Evolutionary conservation across 2,113 vertebrate genomes (phyloP).

Genomic region (Hoplias malabaricus): DNA sequence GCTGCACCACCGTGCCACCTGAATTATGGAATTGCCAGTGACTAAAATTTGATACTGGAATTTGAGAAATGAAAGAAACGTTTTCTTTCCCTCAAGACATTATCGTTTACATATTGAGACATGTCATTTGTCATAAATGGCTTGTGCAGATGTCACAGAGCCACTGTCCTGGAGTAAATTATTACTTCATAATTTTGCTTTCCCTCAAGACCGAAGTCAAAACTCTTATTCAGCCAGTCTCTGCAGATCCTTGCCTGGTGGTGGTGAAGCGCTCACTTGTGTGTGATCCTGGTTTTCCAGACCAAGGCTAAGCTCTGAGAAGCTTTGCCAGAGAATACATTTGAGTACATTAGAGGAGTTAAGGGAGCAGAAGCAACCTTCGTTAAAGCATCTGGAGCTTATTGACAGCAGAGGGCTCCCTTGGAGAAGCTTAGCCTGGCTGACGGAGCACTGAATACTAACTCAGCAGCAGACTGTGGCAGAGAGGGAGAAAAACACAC

Average conservation of each 20-base stretch:
- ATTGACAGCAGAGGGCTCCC: slow-evolving; percentile 69
- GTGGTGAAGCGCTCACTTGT: background rate
- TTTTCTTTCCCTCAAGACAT: no score
- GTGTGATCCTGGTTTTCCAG: slow-evolving; percentile 28
- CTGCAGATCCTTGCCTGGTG: background rate
- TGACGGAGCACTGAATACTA: slow-evolving; percentile 51
- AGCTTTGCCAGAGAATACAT: slow-evolving; percentile 34
- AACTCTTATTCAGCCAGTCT: background rate
- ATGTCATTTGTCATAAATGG: no score
- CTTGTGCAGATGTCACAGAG: no score
- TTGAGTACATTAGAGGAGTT: slow-evolving; percentile 43
- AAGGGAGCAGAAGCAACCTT: background rate
- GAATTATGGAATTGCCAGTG: no score
- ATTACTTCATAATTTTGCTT: no score
- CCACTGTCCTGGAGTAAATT: no score
- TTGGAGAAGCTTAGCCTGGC: slow-evolving; percentile 53
- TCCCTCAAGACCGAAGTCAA: background rate
- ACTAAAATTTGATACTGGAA: no score
- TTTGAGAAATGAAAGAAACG: no score
- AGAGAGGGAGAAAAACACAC: background rate
- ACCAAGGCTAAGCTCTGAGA: slow-evolving; percentile 25
- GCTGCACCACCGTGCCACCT: no score
- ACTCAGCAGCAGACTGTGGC: slow-evolving; percentile 16
- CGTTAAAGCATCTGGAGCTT: slow-evolving; percentile 40
- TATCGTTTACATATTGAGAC: no score